Evolutionary conservation across 2,888 invertebrate species (phyloP).

Genomic region (Platerodrilus igneus): DNA sequence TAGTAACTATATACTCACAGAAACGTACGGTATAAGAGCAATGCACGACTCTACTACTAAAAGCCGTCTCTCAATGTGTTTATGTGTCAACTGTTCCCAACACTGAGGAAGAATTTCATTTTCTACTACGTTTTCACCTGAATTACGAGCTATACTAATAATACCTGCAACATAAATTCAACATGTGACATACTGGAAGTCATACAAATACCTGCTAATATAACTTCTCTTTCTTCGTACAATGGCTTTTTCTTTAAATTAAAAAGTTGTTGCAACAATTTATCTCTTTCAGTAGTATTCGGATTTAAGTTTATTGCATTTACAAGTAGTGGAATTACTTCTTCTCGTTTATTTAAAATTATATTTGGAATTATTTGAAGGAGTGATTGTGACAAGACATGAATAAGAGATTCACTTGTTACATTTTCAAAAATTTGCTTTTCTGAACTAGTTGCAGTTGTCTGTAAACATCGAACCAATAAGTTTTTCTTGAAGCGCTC

Average conservation of each 20-base stretch:
- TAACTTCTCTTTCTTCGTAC: slow-evolving; percentile 58
- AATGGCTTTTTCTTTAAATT: slow-evolving; percentile 68
- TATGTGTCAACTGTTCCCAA: slow-evolving; percentile 68
- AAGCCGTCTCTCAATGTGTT: slow-evolving; percentile 60
- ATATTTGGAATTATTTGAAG: slow-evolving; percentile 65
- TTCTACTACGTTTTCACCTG: slow-evolving; percentile 54
- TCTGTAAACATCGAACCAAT: slow-evolving; percentile 49
- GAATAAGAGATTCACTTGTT: slow-evolving; percentile 47
- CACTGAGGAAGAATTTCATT: slow-evolving; percentile 65
- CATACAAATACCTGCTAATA: slow-evolving; percentile 49
- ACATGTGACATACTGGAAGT: not conserved
- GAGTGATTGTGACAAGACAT: slow-evolving; percentile 54
- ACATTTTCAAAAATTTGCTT: slow-evolving; percentile 42
- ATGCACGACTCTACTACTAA: slow-evolving; percentile 67
- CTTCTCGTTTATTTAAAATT: slow-evolving; percentile 63
- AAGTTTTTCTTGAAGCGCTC: slow-evolving; percentile 54
- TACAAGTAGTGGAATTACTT: slow-evolving; percentile 62
- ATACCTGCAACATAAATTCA: slow-evolving; percentile 41
- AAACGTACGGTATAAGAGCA: slow-evolving; percentile 60
- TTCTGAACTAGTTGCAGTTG: slow-evolving; percentile 41
- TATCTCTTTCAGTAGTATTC: slow-evolving; percentile 56
- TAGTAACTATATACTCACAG: slow-evolving; percentile 45
- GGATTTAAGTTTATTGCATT: slow-evolving; percentile 58
- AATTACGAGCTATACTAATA: slow-evolving; percentile 48
- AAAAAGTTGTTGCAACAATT: slow-evolving; percentile 61